Conservation (phyloP, 2,888 invertebrate genomes). For the Dyspetes luteomarginatus region DNA sequence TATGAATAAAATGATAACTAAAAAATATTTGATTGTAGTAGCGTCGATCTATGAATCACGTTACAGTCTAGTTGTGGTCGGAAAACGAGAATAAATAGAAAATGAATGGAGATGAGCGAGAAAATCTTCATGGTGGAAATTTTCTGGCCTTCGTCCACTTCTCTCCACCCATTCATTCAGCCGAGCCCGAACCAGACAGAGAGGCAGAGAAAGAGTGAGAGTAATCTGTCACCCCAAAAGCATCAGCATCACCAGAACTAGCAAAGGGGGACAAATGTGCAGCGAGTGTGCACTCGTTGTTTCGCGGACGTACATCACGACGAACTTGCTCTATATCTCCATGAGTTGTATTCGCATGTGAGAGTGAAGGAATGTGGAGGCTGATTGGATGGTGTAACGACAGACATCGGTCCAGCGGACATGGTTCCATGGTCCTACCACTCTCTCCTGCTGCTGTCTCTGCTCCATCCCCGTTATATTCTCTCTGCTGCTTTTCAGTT, state of each 20-base stretch:
- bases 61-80: too few species aligned
- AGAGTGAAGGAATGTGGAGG: slow-evolving; percentile 49
- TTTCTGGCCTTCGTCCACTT: slow-evolving; percentile 5
- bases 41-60: too few species aligned
- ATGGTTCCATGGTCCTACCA: slow-evolving; percentile 68
- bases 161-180: slow-evolving; percentile 41
- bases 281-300: slow-evolving; percentile 55
- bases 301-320: slow-evolving; percentile 54
- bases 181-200: slow-evolving; percentile 13
- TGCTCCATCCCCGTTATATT: slow-evolving; percentile 38
- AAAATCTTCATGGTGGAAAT: too few species aligned
- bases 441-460: slow-evolving; percentile 34
- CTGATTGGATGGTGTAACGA: slow-evolving; percentile 44
- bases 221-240: slow-evolving; percentile 66
- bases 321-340: slow-evolving; percentile 40
- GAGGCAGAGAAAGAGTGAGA: too few species aligned
- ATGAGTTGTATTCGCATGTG: slow-evolving; percentile 20
- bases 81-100: too few species aligned
- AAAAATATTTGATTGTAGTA: too few species aligned
- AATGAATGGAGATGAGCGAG: too few species aligned
- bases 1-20: too few species aligned
- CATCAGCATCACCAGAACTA: slow-evolving; percentile 35
- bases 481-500: slow-evolving; percentile 46
- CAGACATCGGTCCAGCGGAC: slow-evolving; percentile 67
- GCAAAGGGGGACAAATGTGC: slow-evolving; percentile 62